These are phyloP conservation scores for Vimba vimba DNA, from an alignment of 2,113 vertebrate genomes.

Conservation along the genomic window DNA sequence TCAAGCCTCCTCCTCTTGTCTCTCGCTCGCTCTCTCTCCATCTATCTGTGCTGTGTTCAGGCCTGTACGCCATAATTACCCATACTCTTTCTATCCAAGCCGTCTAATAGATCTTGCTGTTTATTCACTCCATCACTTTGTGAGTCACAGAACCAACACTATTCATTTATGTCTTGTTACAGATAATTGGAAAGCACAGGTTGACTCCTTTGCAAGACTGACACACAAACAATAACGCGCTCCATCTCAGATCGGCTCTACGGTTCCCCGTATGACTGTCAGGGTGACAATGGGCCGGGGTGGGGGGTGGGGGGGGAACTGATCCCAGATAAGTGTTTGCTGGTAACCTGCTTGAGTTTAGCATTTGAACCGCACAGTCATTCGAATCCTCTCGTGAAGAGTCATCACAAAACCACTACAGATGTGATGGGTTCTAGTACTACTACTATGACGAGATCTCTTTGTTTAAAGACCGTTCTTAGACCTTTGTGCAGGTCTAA, in stretches of 20 bases:
- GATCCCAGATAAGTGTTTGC: slow-evolving; percentile 31
- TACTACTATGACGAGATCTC: slow-evolving; percentile 16
- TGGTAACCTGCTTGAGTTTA: slow-evolving; percentile 31
- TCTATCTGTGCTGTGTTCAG: slow-evolving; percentile 66
- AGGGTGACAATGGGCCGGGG: not conserved
- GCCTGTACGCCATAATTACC: slow-evolving; percentile 47
- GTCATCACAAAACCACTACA: slow-evolving; percentile 12
- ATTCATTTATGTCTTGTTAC: slow-evolving; percentile 56
- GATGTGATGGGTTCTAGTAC: not conserved
- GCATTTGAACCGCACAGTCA: slow-evolving; percentile 31
- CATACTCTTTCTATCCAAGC: slow-evolving; percentile 39
- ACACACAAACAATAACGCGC: slow-evolving; percentile 33
- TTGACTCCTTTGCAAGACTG: slow-evolving; percentile 53
- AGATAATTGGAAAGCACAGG: slow-evolving; percentile 67
- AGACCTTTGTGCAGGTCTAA: slow-evolving; percentile 33
- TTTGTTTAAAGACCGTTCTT: not conserved
- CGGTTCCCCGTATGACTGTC: slow-evolving; percentile 27
- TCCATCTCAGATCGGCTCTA: slow-evolving; percentile 10
- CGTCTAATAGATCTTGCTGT: slow-evolving; percentile 33
- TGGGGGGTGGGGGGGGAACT: not conserved
- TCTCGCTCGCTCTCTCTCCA: slow-evolving; percentile 19
- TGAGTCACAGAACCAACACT: slow-evolving; percentile 57
- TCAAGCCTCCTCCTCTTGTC: slow-evolving; percentile 69
- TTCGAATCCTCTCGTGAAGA: not conserved
- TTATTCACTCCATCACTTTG: slow-evolving; percentile 54